A percentile compares a stretch with the other conserved stretches of the same genome.
These are phyloP conservation scores for Drosophila nigricruria DNA, from an alignment of 2,888 invertebrate species.

Conservation along the genomic window DNA sequence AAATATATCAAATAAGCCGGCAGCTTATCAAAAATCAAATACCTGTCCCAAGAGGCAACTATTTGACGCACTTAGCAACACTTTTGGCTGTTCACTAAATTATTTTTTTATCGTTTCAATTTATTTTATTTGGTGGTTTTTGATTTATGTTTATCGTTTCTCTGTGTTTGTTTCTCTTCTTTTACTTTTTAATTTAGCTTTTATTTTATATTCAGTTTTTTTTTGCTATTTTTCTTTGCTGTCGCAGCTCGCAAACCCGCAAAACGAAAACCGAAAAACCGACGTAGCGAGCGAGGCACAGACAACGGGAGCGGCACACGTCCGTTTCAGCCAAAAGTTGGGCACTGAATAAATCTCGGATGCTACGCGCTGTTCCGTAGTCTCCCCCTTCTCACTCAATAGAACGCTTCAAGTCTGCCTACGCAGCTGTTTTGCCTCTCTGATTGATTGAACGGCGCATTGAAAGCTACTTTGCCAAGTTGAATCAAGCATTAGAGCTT, in stretches of 20 bases:
- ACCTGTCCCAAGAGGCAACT: conserved; percentile 6
- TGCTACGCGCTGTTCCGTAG: conserved; percentile 55
- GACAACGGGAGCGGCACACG: conserved; percentile 70
- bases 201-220: conserved; percentile 1
- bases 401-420: conserved; percentile 52
- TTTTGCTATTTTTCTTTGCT: conserved; percentile 13
- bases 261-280: conserved; percentile 19
- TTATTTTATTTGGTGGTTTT: not conserved
- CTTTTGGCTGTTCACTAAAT: not conserved
- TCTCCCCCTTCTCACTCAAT: conserved; percentile 11
- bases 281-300: conserved; percentile 21
- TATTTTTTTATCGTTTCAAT: not conserved
- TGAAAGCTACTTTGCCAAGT: conserved; percentile 50
- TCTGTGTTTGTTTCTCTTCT: not conserved
- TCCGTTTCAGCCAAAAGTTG: conserved; percentile 84
- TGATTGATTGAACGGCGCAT: conserved; percentile 51
- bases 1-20: not conserved
- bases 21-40: conserved; percentile 3
- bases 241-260: conserved; percentile 9
- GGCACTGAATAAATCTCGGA: conserved; percentile 84
- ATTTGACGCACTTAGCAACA: not conserved
- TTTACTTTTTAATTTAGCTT: conserved; percentile 8
- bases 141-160: not conserved
- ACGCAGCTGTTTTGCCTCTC: conserved; percentile 22
- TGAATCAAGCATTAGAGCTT: conserved; percentile 54